Conservation (phyloP, 35 echinoderm and acorn worm species). For the Chiridota heheva region DNA sequence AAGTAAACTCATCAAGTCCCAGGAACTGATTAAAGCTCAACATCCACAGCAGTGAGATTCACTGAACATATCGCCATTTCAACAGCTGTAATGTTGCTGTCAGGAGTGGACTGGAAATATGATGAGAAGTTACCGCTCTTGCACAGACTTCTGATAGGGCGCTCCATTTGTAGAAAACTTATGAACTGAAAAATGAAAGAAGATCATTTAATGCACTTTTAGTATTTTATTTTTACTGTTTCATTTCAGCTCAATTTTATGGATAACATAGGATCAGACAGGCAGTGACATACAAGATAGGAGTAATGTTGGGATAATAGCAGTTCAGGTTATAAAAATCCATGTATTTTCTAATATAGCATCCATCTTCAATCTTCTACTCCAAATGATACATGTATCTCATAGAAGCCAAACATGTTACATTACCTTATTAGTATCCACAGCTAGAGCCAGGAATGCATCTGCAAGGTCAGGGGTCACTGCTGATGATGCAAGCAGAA, state of each 20-base stretch:
- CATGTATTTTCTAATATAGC: not conserved
- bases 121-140: conserved; percentile 51
- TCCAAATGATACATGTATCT: not conserved
- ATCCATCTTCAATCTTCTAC: not conserved
- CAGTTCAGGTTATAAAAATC: no score
- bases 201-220: not conserved
- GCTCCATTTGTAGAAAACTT: conserved; percentile 18
- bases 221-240: not conserved
- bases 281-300: not conserved
- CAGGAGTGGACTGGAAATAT: conserved; percentile 57
- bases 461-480: conserved; percentile 44
- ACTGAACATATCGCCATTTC: conserved; percentile 41
- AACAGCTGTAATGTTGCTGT: conserved; percentile 28
- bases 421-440: conserved; percentile 56
- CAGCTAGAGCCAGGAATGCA: conserved; percentile 32
- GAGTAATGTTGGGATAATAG: not conserved
- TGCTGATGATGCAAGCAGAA: conserved; percentile 34
- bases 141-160: conserved; percentile 49
- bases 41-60: conserved; percentile 12
- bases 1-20: conserved; percentile 30
- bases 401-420: not conserved
- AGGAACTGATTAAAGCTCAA: conserved; percentile 43
- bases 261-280: no score
- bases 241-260: not conserved
- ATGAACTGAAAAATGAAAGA: conserved; percentile 1